phyloP scores from a whole-genome alignment of 2,113 vertebrate species.

The Saccopteryx bilineata region DNA sequence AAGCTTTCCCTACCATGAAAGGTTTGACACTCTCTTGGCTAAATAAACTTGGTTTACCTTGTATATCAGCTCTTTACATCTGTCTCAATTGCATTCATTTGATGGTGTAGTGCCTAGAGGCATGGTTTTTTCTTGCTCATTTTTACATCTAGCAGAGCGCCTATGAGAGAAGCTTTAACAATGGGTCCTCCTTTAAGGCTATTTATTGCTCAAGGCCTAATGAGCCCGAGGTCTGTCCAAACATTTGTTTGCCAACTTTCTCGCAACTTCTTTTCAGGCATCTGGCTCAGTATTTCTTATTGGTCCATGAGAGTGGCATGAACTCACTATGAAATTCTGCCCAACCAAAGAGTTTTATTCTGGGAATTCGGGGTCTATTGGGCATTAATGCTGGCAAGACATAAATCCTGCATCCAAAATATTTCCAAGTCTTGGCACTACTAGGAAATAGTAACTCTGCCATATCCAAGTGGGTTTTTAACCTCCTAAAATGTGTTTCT shows the following conservation, averaged over 20 bases:
- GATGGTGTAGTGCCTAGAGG: neutral
- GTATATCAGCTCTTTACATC: neutral
- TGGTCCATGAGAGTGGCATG: neutral
- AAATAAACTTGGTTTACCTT: neutral
- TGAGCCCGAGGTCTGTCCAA: neutral
- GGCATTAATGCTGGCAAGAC: neutral
- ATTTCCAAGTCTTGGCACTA: neutral
- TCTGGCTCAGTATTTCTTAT: neutral
- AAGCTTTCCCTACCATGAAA: neutral
- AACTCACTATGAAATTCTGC: constrained; percentile 51
- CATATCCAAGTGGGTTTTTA: constrained; percentile 59
- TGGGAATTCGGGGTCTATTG: neutral
- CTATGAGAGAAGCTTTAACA: neutral
- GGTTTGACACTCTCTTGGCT: neutral
- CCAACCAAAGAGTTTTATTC: neutral
- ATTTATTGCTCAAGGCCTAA: neutral
- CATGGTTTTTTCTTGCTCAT: neutral
- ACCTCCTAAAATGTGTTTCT: constrained; percentile 66
- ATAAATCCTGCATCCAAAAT: constrained; percentile 6
- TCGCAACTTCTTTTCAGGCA: neutral
- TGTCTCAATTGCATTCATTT: neutral
- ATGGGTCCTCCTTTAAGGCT: neutral
- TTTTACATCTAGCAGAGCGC: neutral
- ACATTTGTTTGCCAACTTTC: neutral
- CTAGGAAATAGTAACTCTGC: constrained; percentile 15